phyloP scores from a whole-genome alignment of 2,888 invertebrate genomes.

The Drosophila tanythrix region DNA sequence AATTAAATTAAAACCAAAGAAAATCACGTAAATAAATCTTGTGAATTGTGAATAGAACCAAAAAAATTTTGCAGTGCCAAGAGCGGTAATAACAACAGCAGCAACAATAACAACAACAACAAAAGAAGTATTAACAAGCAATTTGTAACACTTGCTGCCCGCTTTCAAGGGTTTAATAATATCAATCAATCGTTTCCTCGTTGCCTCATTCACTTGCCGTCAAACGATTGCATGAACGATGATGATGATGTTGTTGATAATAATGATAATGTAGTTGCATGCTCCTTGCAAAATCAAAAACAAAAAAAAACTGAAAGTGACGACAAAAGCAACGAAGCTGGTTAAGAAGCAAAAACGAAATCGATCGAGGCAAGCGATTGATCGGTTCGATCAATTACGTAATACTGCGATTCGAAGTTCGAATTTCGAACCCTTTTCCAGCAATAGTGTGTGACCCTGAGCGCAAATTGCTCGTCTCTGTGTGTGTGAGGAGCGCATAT shows the following conservation, averaged over 20 bases:
- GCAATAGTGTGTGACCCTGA: slow-evolving; percentile 50
- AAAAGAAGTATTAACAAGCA: background rate
- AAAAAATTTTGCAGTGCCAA: slow-evolving; percentile 26
- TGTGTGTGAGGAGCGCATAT: slow-evolving; percentile 18
- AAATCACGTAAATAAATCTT: background rate
- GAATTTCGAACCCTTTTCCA: slow-evolving; percentile 40
- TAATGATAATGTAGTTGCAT: slow-evolving; percentile 13
- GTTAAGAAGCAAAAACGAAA: slow-evolving; percentile 16
- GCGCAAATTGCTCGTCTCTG: slow-evolving; percentile 23
- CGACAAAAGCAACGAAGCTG: slow-evolving; percentile 36
- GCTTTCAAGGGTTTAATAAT: slow-evolving; percentile 42
- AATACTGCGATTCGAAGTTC: slow-evolving; percentile 25
- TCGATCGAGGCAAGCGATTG: background rate
- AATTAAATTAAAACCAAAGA: slow-evolving; percentile 1
- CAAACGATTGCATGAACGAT: slow-evolving; percentile 26
- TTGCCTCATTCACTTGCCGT: slow-evolving; percentile 51
- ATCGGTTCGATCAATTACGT: slow-evolving; percentile 48
- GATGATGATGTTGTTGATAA: slow-evolving; percentile 22
- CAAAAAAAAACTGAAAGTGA: slow-evolving; percentile 34
- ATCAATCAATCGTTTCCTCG: slow-evolving; percentile 52
- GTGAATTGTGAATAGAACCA: slow-evolving; percentile 7
- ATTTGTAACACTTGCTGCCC: slow-evolving; percentile 27
- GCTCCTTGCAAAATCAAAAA: slow-evolving; percentile 7
- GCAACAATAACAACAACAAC: slow-evolving; percentile 9
- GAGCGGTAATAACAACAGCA: slow-evolving; percentile 6